These are phyloP conservation scores for Osedax frankpressi DNA, from an alignment of 2,888 invertebrate genomes.

Conservation along the genomic window DNA sequence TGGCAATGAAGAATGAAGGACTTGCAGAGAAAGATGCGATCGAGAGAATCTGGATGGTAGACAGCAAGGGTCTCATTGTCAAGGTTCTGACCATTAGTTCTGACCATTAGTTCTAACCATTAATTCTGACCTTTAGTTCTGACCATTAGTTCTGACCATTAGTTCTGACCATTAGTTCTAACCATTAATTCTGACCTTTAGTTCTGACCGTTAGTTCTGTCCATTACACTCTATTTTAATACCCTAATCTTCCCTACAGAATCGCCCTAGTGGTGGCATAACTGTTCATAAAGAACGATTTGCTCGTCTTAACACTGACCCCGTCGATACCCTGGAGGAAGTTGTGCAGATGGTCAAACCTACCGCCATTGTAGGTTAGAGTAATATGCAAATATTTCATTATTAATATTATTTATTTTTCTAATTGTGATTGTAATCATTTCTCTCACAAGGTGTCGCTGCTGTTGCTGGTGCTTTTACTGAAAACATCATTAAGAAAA, in stretches of 20 bases:
- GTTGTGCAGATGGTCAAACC: slow-evolving; percentile 72
- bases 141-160: too few species aligned
- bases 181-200: too few species aligned
- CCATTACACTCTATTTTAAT: neutral
- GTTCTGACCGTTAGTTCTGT: too few species aligned
- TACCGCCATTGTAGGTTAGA: slow-evolving; percentile 72
- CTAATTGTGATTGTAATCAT: too few species aligned
- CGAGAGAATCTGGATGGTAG: slow-evolving; percentile 79
- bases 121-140: too few species aligned
- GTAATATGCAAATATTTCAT: too few species aligned
- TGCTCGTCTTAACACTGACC: slow-evolving; percentile 57
- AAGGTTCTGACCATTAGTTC: too few species aligned
- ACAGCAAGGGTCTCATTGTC: slow-evolving; percentile 77
- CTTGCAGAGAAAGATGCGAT: slow-evolving; percentile 61
- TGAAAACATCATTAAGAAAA: slow-evolving; percentile 65
- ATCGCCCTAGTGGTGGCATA: slow-evolving; percentile 61
- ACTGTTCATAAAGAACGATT: slow-evolving; percentile 60
- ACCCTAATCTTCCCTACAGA: slow-evolving; percentile 32
- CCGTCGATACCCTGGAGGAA: slow-evolving; percentile 63
- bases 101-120: too few species aligned
- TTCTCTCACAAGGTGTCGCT: slow-evolving; percentile 83
- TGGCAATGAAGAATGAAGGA: slow-evolving; percentile 71
- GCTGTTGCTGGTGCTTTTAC: slow-evolving; percentile 87
- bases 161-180: too few species aligned
- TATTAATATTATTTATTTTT: too few species aligned